Evolutionary conservation across 1,140 invertebrate genomes (phyloP).

Genomic region (Drosophila ohnishii): DNA sequence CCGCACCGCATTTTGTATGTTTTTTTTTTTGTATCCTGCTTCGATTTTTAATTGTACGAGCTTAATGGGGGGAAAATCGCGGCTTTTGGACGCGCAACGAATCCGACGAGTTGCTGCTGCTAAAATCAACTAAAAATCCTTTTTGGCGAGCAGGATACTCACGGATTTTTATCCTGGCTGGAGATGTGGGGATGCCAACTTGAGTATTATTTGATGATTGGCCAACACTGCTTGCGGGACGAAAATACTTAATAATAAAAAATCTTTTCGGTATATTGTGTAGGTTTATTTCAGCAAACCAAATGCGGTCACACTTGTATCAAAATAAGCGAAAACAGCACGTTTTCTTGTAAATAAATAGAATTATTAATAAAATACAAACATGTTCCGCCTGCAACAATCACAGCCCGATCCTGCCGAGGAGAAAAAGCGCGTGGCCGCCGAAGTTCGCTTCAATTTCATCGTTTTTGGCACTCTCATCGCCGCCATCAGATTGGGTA

Average conservation of each 20-base stretch:
- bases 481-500: conserved; percentile 71
- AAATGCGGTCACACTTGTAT: background rate
- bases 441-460: conserved; percentile 74
- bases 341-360: conserved; percentile 40
- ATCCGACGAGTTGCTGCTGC: conserved; percentile 68
- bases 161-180: conserved; percentile 51
- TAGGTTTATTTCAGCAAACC: background rate
- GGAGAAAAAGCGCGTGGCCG: conserved; percentile 69
- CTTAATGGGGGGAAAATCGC: conserved; percentile 32
- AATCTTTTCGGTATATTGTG: background rate
- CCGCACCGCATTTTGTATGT: conserved; percentile 46
- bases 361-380: conserved; percentile 5
- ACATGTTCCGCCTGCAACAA: conserved; percentile 79
- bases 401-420: conserved; percentile 80
- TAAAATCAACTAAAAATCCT: conserved; percentile 76
- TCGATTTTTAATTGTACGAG: conserved; percentile 48
- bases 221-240: background rate
- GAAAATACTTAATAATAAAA: background rate
- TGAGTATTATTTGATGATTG: background rate
- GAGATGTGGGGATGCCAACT: background rate
- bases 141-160: conserved; percentile 61
- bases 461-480: conserved; percentile 64
- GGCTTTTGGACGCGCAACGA: conserved; percentile 38
- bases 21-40: conserved; percentile 21
- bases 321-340: conserved; percentile 5